Evolutionary conservation across 1,140 invertebrate species (phyloP).

Genomic region (Protaetia brevitarsis): DNA sequence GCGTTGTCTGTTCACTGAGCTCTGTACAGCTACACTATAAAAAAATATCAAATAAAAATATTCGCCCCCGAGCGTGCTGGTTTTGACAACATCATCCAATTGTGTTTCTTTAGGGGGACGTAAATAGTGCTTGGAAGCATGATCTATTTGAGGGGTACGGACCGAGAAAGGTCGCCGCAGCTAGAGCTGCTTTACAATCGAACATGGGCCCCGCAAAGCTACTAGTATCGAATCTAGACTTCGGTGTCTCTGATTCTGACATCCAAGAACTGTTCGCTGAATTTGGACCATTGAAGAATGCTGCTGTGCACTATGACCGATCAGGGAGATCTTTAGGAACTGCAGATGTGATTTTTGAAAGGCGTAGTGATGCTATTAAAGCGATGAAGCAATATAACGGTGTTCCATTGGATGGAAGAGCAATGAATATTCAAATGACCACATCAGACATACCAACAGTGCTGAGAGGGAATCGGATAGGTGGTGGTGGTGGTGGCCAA

Average conservation of each 20-base stretch:
- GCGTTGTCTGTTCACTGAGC: slow-evolving; percentile 5
- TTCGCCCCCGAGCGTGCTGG: slow-evolving; percentile 22
- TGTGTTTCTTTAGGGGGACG: slow-evolving; percentile 69
- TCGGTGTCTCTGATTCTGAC: slow-evolving; percentile 93
- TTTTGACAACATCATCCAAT: slow-evolving; percentile 36
- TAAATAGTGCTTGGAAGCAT: slow-evolving; percentile 93
- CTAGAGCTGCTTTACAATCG: slow-evolving; percentile 51
- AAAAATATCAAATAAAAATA: slow-evolving; percentile 18
- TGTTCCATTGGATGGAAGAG: slow-evolving; percentile 91
- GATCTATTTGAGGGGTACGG: slow-evolving; percentile 89
- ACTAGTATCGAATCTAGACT: slow-evolving; percentile 93
- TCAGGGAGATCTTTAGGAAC: slow-evolving; percentile 93
- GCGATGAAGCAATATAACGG: slow-evolving; percentile 98
- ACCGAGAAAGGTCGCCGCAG: slow-evolving; percentile 59
- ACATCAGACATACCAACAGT: slow-evolving; percentile 67
- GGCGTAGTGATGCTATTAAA: slow-evolving; percentile 86
- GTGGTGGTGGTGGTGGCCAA: not conserved
- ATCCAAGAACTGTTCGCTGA: slow-evolving; percentile 97
- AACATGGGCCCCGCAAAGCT: slow-evolving; percentile 74
- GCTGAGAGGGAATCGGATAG: slow-evolving; percentile 35
- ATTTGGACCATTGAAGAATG: slow-evolving; percentile 91
- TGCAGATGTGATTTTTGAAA: slow-evolving; percentile 94
- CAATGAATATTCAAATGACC: slow-evolving; percentile 92
- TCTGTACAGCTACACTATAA: not conserved
- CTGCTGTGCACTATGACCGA: slow-evolving; percentile 94